phyloP scores from a whole-genome alignment of 2,888 invertebrate species.

The Chrysodeixis includens region DNA sequence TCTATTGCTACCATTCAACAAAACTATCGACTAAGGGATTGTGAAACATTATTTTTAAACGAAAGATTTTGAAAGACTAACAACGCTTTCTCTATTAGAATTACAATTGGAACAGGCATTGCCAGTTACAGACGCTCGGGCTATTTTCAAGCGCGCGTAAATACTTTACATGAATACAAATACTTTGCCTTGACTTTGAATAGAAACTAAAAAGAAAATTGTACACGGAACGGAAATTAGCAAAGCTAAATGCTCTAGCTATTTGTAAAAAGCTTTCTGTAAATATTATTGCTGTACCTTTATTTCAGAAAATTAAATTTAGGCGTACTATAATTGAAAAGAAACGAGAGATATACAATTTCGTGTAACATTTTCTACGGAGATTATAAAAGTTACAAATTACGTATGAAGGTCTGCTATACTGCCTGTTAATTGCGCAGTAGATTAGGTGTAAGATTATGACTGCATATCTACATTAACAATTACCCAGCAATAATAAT shows the following conservation, averaged over 20 bases:
- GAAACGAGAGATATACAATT: background rate
- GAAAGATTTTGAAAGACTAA: background rate
- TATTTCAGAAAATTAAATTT: background rate
- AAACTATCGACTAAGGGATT: too few species aligned
- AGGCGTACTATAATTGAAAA: background rate
- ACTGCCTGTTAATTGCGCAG: background rate
- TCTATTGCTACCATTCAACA: too few species aligned
- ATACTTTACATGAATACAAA: constrained; percentile 3
- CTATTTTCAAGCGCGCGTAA: background rate
- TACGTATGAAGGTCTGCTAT: background rate
- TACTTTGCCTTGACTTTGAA: constrained; percentile 4
- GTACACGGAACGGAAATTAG: background rate
- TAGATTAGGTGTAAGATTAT: background rate
- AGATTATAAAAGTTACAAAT: background rate
- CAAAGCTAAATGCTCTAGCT: background rate
- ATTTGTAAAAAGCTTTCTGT: background rate
- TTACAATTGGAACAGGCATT: background rate
- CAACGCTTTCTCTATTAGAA: background rate
- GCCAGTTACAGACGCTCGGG: constrained; percentile 2
- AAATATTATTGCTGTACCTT: background rate
- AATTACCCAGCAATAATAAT: background rate
- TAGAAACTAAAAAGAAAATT: background rate
- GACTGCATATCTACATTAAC: background rate
- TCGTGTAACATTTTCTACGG: background rate
- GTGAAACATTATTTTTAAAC: background rate